Evolutionary conservation across 1,140 invertebrate species (phyloP).

Genomic region (Pemphigus obesinymphae): DNA sequence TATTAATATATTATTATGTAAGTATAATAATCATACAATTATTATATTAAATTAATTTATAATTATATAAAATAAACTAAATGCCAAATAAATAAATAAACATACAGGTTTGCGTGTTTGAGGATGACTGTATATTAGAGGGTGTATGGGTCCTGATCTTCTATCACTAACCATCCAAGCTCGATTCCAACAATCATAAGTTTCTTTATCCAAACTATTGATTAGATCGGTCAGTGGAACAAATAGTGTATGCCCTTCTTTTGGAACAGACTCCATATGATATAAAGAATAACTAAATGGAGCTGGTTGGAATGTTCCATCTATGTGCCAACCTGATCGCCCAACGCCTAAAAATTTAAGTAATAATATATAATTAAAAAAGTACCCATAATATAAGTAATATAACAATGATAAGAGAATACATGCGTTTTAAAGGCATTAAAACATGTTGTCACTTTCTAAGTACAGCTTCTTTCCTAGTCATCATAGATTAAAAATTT

Average conservation of each 20-base stretch:
- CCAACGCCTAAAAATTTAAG: conserved; percentile 51
- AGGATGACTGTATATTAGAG: conserved; percentile 52
- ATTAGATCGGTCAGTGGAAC: conserved; percentile 53
- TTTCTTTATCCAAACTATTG: conserved; percentile 49
- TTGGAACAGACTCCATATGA: conserved; percentile 53
- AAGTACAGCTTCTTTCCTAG: no score
- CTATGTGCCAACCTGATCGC: conserved; percentile 56
- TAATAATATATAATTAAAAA: not conserved
- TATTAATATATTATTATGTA: conserved; percentile 47
- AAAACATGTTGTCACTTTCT: no score
- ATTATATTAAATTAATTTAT: not conserved
- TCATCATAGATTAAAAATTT: no score
- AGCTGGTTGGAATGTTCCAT: conserved; percentile 54
- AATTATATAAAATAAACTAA: conserved; percentile 7
- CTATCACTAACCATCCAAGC: conserved; percentile 53
- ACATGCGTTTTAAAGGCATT: no score
- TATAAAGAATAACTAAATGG: conserved; percentile 54
- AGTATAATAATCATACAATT: no score
- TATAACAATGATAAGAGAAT: no score
- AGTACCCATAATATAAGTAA: no score
- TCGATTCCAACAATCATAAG: conserved; percentile 50
- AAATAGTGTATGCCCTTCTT: conserved; percentile 52
- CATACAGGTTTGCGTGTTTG: conserved; percentile 46
- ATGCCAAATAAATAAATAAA: not conserved
- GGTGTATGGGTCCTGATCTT: conserved; percentile 50